These are phyloP conservation scores for Apocheima hispidaria DNA, from an alignment of 2,888 invertebrate species.

Conservation along the genomic window DNA sequence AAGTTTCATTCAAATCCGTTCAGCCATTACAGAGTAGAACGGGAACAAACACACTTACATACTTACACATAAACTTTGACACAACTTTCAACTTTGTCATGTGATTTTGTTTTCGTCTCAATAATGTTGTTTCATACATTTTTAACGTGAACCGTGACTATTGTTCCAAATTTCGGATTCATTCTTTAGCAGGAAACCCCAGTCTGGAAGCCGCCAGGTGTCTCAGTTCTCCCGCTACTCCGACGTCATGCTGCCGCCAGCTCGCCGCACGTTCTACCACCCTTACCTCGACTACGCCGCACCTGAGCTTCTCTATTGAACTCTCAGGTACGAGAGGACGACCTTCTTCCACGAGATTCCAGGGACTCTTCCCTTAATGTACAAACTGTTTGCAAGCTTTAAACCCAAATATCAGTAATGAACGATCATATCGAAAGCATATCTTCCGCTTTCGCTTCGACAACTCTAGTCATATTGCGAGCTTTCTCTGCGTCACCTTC, in stretches of 20 bases:
- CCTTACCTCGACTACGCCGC: constrained; percentile 70
- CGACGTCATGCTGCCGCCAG: constrained; percentile 76
- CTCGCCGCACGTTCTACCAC: constrained; percentile 71
- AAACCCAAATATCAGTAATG: constrained; percentile 61
- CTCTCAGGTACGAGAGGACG: constrained; percentile 49
- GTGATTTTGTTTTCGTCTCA: background rate
- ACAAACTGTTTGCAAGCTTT: constrained; percentile 57
- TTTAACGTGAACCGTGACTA: too few relatives aligned
- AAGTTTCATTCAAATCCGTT: too few relatives aligned
- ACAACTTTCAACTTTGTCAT: too few relatives aligned
- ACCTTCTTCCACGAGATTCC: constrained; percentile 58
- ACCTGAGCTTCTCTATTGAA: constrained; percentile 77
- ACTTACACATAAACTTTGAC: too few relatives aligned
- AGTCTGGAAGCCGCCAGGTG: constrained; percentile 75
- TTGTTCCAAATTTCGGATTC: constrained; percentile 5
- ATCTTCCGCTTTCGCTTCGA: constrained; percentile 76
- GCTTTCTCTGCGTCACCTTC: constrained; percentile 65
- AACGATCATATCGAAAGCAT: constrained; percentile 80
- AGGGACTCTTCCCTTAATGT: constrained; percentile 57
- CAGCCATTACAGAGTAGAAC: too few relatives aligned
- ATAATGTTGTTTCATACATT: too few relatives aligned
- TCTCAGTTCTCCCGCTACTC: constrained; percentile 83
- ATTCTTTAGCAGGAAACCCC: constrained; percentile 70
- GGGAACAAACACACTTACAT: too few relatives aligned
- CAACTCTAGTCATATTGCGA: constrained; percentile 60